Evolutionary conservation across 2,113 vertebrate species (phyloP), one percentile per base, ranked within the genome.

Genomic region (Heteronetta atricapilla): DNA sequence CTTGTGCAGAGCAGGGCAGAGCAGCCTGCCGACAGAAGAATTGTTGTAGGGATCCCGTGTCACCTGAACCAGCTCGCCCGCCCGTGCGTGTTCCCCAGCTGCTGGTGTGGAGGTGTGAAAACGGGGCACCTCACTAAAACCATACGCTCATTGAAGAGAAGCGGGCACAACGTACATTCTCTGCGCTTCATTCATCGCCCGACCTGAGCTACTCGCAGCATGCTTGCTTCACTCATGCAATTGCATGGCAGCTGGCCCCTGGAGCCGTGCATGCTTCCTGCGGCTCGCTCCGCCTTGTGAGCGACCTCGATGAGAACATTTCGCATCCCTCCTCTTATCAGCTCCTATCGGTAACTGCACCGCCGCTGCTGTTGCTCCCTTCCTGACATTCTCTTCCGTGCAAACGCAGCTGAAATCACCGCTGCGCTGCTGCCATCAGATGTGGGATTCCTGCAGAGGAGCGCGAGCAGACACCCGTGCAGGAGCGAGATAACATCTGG

Each of bases 141-240:
- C 25, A 28, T 15, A 50, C 22, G 29, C 25, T 63, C 34, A 38
- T 0, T 11, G 33, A 44, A 46, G 80, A 34, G 40, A 38, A 66
- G 15, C 5, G 52, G 82, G 50, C 50, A 26, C 50, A 17, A 3
- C 25, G 31, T 10, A 4, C 59, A 60, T 67, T 52, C 19, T 25
- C 52, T n/a, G 2, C 42, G 2, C 13, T 31, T 78, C 1, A 0
- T 16, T 33, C 56, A 33, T 5, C 0, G 16, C 59, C 62, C 0
- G 2, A 29, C 17, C 13, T 25, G 46, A 20, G 11, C 34, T 40
- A 38, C 53, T 33, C 0, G 1, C 44, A 5, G 3, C 18, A 5
- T 6, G 7, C n/a, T 44, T 3, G 10, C 15, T 20, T 38, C 6
- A 23, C 9, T 12, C 58, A 4, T 38, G 8, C 40, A 14, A 8